phyloP scores from a whole-genome alignment of 2,113 vertebrate genomes.

The Narcine bancroftii region DNA sequence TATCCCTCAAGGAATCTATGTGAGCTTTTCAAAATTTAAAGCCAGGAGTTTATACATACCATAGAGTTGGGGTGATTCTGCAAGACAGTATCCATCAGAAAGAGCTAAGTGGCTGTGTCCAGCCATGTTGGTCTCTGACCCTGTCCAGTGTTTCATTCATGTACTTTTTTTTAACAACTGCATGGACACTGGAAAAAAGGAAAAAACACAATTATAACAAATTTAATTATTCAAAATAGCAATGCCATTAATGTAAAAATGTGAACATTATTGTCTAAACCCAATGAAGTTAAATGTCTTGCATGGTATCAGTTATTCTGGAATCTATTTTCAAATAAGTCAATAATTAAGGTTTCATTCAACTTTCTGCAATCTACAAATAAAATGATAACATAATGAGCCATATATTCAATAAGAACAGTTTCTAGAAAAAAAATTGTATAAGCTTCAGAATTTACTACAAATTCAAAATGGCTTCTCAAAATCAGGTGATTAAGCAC shows the following conservation, averaged over 20 bases:
- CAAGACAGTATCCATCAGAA: conserved; percentile 66
- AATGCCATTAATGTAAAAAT: neutral
- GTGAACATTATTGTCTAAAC: neutral
- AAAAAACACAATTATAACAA: neutral
- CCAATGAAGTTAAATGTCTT: neutral
- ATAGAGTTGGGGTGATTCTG: conserved; percentile 72
- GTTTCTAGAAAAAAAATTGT: neutral
- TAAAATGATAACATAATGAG: neutral
- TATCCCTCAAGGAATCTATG: neutral
- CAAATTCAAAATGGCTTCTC: neutral
- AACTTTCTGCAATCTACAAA: neutral
- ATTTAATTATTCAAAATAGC: neutral
- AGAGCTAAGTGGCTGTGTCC: conserved; percentile 65
- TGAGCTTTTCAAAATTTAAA: neutral
- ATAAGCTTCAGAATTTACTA: neutral
- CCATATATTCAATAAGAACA: neutral
- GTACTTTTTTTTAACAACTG: conserved; percentile 34
- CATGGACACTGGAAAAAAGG: neutral
- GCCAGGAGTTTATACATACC: conserved; percentile 58
- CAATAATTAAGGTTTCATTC: neutral
- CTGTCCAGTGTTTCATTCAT: conserved; percentile 71
- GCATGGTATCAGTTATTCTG: neutral
- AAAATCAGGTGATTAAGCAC: no score
- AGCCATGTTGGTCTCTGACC: conserved; percentile 68
- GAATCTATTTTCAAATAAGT: neutral